Base-by-base conservation (phyloP, 2,113 vertebrate species). In the Stigmatopora argus region DNA sequence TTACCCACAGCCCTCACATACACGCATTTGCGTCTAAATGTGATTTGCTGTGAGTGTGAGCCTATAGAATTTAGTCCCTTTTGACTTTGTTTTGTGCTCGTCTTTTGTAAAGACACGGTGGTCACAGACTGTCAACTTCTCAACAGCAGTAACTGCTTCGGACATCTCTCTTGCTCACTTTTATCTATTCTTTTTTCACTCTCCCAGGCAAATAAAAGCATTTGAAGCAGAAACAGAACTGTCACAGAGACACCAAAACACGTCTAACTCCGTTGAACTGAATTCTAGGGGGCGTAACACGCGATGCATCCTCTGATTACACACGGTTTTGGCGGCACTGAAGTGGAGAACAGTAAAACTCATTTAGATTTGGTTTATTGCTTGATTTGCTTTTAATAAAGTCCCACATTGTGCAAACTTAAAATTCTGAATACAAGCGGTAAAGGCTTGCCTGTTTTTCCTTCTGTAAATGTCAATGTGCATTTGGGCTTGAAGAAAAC, bases 391-490 rank as follows among this genome's bases (percentile, higher is more conserved):
- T 66, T 58, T 35, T 35, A 35, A 19, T 57, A 45, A 69, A 45
- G 63, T 69, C 55, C 35, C 57, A 34, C 59, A 51, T 69, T 52
- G 46, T 38, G 59, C 59, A 67, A 56, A 31, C 55, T 45, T 15
- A 31, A 31, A 21, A 56, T 63, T 60, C 44, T 67, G 55, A 77
- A 69, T 44, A 62, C 38, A 60, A 41, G 19, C 10, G 35, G 35
- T 38, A 6, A 41, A 19, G 57, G 12, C 18, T 60, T 61, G 26
- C 65, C 56, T 23, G 46, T 57, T 58, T 15, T 9, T 66, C 68
- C 65, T 65, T 73, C 59, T 71, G 65, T 74, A 80, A 83, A 85
- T 83, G 84, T 82, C 79, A 76, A 49, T 76, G 72, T 70, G 70
- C 62, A 55, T 79, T 79, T 71, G 63, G 51, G 75, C 77, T 55